These are phyloP conservation scores for Mesoligia furuncula DNA, from an alignment of 2,888 invertebrate species.

Conservation along the genomic window DNA sequence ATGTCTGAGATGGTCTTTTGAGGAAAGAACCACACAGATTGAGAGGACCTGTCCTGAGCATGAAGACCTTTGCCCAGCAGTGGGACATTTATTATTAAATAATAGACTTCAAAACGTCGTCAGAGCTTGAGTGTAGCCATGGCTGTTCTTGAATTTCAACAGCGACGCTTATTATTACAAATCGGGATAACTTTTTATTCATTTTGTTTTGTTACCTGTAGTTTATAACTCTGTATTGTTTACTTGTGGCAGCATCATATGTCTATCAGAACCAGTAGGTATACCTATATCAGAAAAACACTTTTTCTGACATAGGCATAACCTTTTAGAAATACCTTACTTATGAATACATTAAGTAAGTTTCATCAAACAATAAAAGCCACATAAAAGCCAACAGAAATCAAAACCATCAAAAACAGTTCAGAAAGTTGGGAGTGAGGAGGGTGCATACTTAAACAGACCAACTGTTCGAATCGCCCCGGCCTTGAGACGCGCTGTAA, in stretches of 20 bases:
- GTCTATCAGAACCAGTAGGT: background rate
- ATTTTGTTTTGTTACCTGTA: background rate
- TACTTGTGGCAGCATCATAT: background rate
- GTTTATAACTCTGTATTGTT: background rate
- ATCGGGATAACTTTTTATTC: background rate
- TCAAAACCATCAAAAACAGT: background rate
- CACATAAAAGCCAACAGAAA: background rate
- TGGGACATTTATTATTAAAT: too few relatives aligned
- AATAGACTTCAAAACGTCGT: background rate
- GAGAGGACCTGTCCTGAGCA: too few relatives aligned
- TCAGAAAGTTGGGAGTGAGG: constrained; percentile 3
- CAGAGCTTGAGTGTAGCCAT: background rate
- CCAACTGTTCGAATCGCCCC: background rate
- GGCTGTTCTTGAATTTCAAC: background rate
- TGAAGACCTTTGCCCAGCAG: too few relatives aligned
- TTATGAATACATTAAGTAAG: background rate
- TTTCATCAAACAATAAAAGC: constrained; percentile 3
- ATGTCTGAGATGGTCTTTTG: too few relatives aligned
- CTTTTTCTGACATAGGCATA: background rate
- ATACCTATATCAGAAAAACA: background rate
- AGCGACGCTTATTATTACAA: background rate
- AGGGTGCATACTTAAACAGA: constrained; percentile 45
- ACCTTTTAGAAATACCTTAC: background rate
- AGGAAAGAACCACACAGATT: too few relatives aligned
- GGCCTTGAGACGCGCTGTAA: constrained; percentile 2